phyloP scores from a whole-genome alignment of 2,113 vertebrate genomes.

The Colinus virginianus region DNA sequence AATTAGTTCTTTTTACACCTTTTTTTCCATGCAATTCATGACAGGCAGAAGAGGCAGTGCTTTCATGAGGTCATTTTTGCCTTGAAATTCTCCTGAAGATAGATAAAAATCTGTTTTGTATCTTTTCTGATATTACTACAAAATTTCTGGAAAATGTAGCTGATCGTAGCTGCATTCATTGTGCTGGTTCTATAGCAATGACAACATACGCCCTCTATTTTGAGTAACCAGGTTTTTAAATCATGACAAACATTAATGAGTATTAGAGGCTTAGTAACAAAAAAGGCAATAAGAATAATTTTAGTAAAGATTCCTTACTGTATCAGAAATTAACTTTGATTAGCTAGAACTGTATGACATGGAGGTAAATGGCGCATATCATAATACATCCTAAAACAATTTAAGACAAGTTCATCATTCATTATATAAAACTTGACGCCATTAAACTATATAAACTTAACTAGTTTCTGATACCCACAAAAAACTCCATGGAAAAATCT shows the following conservation, averaged over 20 bases:
- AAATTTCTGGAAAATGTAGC: background rate
- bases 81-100: slow-evolving; percentile 3
- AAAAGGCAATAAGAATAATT: slow-evolving; percentile 47
- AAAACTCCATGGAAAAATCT: background rate
- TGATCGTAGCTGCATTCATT: background rate
- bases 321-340: slow-evolving; percentile 45
- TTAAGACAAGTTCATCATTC: slow-evolving; percentile 41
- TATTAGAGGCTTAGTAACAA: slow-evolving; percentile 32
- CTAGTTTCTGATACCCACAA: background rate
- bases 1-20: background rate
- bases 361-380: slow-evolving; percentile 48
- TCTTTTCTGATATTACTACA: background rate
- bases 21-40: background rate
- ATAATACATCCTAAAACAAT: slow-evolving; percentile 32
- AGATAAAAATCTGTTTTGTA: background rate
- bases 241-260: slow-evolving; percentile 36
- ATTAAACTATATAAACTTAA: background rate
- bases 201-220: slow-evolving; percentile 35
- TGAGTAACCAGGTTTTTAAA: slow-evolving; percentile 18
- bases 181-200: slow-evolving; percentile 21
- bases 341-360: slow-evolving; percentile 44
- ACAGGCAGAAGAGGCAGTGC: background rate
- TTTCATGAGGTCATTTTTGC: background rate
- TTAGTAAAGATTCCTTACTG: slow-evolving; percentile 4
- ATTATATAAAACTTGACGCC: slow-evolving; percentile 31